Conservation (phyloP, 2,888 invertebrate species). For the Cheilosia pagana region DNA sequence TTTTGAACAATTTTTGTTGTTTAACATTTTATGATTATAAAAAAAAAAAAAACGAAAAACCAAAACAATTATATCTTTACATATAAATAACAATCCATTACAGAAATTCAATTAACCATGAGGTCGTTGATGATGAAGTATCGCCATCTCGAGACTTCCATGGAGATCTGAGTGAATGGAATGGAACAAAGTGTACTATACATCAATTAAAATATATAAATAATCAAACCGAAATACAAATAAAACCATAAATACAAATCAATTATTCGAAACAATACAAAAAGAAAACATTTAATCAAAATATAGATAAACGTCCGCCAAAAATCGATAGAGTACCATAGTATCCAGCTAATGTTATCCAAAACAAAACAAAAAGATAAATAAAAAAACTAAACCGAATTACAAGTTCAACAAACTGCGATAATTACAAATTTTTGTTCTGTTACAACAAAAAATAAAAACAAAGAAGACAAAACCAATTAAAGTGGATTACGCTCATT, state of each 20-base stretch:
- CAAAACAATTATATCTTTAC: conserved; percentile 52
- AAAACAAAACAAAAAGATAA: conserved; percentile 14
- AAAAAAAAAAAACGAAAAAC: conserved; percentile 22
- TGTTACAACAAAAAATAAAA: conserved; percentile 23
- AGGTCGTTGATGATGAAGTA: conserved; percentile 76
- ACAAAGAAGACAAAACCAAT: conserved; percentile 33
- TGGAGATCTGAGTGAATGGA: conserved; percentile 76
- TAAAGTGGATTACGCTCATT: conserved; percentile 55
- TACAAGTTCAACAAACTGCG: conserved; percentile 56
- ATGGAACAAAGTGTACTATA: conserved; percentile 54
- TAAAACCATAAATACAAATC: conserved; percentile 10
- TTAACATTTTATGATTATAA: conserved; percentile 59
- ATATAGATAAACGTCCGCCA: conserved; percentile 57
- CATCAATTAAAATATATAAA: conserved; percentile 50
- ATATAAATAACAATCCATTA: conserved; percentile 76
- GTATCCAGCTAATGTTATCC: conserved; percentile 61
- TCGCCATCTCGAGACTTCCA: conserved; percentile 76
- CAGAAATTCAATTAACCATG: conserved; percentile 77
- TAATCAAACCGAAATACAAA: conserved; percentile 20
- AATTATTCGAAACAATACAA: conserved; percentile 42
- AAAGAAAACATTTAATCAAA: conserved; percentile 43
- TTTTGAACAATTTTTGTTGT: conserved; percentile 73
- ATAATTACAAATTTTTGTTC: conserved; percentile 44
- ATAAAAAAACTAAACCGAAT: conserved; percentile 9
- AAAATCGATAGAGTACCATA: conserved; percentile 70